Base-by-base conservation (phyloP, 2,113 vertebrate species). In the Ascaphus truei region DNA sequence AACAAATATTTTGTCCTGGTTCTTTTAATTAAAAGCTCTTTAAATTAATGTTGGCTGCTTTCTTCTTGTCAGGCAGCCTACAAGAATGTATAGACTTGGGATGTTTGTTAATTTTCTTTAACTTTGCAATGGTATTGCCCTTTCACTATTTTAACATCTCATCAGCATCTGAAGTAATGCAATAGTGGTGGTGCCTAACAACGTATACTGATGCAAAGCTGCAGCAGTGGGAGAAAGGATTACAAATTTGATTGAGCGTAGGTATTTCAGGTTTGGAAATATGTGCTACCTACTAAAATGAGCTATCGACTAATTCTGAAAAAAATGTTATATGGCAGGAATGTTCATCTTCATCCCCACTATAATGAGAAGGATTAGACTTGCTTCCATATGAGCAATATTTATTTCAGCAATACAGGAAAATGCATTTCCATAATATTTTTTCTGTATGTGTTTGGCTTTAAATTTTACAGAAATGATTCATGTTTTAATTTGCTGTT, bases 401-500 rank as follows among this genome's bases (percentile, higher is more conserved):
- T 91, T 92, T 92, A 92, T 92, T 89, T 90, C 83, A 84, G 86
- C 86, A 92, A 90, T 91, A 91, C 88, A 83, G 81, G 85, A 86
- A 89, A 91, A 92, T 82, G 84, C 89, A 91, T 92, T 90, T 89
- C 85, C 83, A 81, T 90, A 90, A 90, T 91, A 89, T 88, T 89
- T 83, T 88, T 86, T 81, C 86, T 84, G 83, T 84, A 88, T 87
- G 84, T 87, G 86, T 77, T 76, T 76, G 71, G 77, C 63, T 77
- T 83, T 91, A 91, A 88, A 91, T 91, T 92, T 89, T 86, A 83
- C 83, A 88, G 83, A 88, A 84, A 84, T 90, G 89, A 90, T 91
- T 92, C 90, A 92, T 92, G 89, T 82, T 90, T 92, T 91, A 90
- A 91, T 92, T 91, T 92, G 90, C 87, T 84, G 77, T 84, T 90